A percentile compares a stretch with the other conserved stretches of the same genome.
Evolutionary conservation across 2,888 invertebrate genomes (phyloP).

Genomic region (Sarcophaga variegata): DNA sequence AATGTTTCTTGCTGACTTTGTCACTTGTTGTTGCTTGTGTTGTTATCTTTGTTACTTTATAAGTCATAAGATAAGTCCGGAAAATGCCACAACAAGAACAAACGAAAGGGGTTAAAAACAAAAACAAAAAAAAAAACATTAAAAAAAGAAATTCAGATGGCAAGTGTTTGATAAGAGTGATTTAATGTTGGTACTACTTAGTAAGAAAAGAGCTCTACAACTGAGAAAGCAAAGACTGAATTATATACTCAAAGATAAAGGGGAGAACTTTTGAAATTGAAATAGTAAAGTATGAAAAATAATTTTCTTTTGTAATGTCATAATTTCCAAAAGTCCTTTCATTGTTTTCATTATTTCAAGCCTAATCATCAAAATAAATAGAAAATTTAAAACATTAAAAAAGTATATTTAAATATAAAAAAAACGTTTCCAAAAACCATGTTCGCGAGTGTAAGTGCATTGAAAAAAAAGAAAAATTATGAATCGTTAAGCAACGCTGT

Average conservation of each 20-base stretch:
- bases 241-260: no score
- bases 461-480: not conserved
- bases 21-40: not conserved
- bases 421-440: no score
- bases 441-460: not conserved
- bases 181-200: no score
- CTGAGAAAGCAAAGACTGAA: no score
- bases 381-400: not conserved
- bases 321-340: no score
- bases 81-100: not conserved
- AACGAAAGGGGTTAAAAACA: conserved; percentile 1
- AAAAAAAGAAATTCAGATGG: not conserved
- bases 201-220: no score
- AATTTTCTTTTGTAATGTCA: no score
- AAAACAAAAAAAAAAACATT: not conserved
- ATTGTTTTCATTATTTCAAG: no score
- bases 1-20: conserved; percentile 13
- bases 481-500: conserved; percentile 80
- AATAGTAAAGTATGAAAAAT: not conserved
- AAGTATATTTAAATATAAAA: no score
- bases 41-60: not conserved
- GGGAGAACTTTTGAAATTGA: not conserved
- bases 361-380: not conserved
- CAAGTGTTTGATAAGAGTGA: conserved; percentile 8
- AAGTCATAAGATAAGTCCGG: not conserved